Evolutionary conservation across 2,888 invertebrate species (phyloP).

Genomic region (Bibio marci): DNA sequence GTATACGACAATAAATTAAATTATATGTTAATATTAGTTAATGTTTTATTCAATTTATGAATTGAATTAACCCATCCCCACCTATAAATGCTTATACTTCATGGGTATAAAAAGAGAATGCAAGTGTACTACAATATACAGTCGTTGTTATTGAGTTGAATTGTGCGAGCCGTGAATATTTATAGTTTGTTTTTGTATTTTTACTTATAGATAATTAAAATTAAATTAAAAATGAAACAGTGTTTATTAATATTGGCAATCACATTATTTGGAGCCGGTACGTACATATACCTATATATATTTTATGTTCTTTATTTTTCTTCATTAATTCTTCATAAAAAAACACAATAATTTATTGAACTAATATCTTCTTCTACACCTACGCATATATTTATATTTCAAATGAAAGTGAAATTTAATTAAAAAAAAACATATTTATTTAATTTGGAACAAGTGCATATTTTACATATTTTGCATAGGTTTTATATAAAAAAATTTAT

Average conservation of each 20-base stretch:
- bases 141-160: slow-evolving; percentile 18
- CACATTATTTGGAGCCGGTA: slow-evolving; percentile 50
- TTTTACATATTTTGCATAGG: too few relatives aligned
- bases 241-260: slow-evolving; percentile 34
- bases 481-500: too few relatives aligned
- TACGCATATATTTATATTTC: too few relatives aligned
- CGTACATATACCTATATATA: slow-evolving; percentile 34
- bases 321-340: neutral
- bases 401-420: too few relatives aligned
- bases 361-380: too few relatives aligned
- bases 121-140: slow-evolving; percentile 29
- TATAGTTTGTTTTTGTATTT: neutral
- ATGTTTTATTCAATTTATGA: too few relatives aligned
- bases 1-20: too few relatives aligned
- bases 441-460: too few relatives aligned
- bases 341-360: neutral
- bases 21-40: too few relatives aligned
- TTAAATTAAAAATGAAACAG: slow-evolving; percentile 23
- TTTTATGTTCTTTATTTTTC: slow-evolving; percentile 1
- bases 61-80: too few relatives aligned
- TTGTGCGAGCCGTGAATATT: slow-evolving; percentile 1
- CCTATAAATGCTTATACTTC: slow-evolving; percentile 11
- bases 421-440: too few relatives aligned
- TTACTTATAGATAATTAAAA: neutral
- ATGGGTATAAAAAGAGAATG: slow-evolving; percentile 32